Evolutionary conservation across 2,797 vertebrate species (phyloP).

Genomic region (Schizothorax lantsangensis): DNA sequence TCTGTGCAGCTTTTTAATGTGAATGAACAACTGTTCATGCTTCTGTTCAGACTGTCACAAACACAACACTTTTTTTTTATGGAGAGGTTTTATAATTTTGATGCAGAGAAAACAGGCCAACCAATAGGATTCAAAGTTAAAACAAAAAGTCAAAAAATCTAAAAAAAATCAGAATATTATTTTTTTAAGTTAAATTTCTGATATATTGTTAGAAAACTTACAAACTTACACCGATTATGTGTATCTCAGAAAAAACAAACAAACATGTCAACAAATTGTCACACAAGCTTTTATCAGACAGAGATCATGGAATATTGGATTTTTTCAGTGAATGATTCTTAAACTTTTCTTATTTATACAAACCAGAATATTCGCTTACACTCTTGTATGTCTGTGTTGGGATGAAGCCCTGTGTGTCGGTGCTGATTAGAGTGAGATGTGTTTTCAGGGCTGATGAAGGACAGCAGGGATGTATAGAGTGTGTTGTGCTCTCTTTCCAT

Average conservation of each 20-base stretch:
- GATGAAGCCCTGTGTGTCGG: constrained; percentile 1
- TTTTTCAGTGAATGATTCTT: background rate
- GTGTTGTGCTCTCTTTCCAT: constrained; percentile 22
- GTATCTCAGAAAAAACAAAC: background rate
- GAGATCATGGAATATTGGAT: background rate
- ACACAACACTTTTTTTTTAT: background rate
- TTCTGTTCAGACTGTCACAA: background rate
- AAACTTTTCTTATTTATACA: background rate
- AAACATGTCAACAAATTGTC: background rate
- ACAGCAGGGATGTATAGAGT: constrained; percentile 24
- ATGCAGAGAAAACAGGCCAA: background rate
- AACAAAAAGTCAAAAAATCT: background rate
- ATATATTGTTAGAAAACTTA: too few relatives aligned
- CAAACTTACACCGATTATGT: background rate
- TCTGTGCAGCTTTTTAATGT: background rate
- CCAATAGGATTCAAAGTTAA: background rate
- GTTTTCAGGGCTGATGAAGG: constrained; percentile 25
- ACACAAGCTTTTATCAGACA: background rate
- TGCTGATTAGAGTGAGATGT: constrained; percentile 18
- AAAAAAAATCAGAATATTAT: too few relatives aligned
- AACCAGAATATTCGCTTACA: background rate
- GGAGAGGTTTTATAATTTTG: background rate
- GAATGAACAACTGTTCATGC: background rate
- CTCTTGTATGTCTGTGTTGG: background rate
- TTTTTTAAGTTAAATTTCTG: too few relatives aligned